Base-by-base conservation (phyloP, 2,888 invertebrate species). In the Cancer borealis region DNA sequence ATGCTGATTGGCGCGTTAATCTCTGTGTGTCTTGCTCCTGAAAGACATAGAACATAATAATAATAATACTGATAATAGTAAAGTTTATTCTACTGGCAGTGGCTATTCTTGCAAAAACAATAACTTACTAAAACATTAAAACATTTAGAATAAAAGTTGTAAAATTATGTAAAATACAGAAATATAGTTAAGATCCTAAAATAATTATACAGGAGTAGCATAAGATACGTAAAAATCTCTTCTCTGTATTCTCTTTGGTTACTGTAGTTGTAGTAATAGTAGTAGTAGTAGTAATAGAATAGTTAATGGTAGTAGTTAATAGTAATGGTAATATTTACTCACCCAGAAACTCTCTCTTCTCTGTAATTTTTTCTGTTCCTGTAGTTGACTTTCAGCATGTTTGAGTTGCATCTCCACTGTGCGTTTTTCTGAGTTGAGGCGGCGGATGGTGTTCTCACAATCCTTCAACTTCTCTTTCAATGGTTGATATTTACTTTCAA, bases 281-380 rank as follows among this genome's bases (percentile, higher is more conserved):
- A n/a, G 30, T 87, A 87, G 26, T 39, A 87, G 87, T n/a, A n/a
- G 30, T 87, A 87, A 0, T 39, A 21, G 66, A 21, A 12, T 54
- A 73, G 10, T 3, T 60, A 21, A 21, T 60, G 17, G 12, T 39
- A 39, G 39, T 8, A 30, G 39, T 39, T 84, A 39, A 10, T 39
- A 12, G 39, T 14, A 60, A 21, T 60, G 60, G 4, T 60, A 5
- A 60, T 21, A 88, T 10, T 45, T 21, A 60, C 93, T 93, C n/a
- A 93, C 93, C 84, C 91, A 87, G 60, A 91, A 87, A 66, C 88
- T 91, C 30, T 93, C 87, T n/a, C 91, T 49, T 10, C 91, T 87
- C 39, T 79, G 84, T 84, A 60, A 54, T 21, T 46, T 87, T 46
- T 91, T 60, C 47, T 91, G 91, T n/a, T 91, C 87, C 60, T 46